Conservation (phyloP, 2,797 vertebrate genomes). For the Stomatorhinus walkeri region DNA sequence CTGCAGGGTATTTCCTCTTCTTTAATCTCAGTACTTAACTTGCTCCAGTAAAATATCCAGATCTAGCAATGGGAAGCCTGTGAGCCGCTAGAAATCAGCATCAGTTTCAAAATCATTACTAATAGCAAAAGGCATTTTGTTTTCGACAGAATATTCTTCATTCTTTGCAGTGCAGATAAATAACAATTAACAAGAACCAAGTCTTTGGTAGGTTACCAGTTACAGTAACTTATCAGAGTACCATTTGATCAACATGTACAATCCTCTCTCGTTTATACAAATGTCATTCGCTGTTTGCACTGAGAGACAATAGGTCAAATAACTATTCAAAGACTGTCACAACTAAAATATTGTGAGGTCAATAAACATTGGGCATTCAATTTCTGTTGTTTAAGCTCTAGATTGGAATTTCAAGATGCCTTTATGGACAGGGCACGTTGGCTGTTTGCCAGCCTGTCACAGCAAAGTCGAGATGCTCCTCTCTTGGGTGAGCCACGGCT, state of each 20-base stretch:
- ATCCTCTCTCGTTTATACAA: background rate
- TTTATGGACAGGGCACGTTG: background rate
- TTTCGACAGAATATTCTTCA: background rate
- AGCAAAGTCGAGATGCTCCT: background rate
- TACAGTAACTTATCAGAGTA: background rate
- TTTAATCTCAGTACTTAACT: background rate
- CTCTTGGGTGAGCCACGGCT: background rate
- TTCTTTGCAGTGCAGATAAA: background rate
- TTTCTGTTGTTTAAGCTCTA: background rate
- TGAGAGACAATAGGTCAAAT: background rate
- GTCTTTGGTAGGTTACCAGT: background rate
- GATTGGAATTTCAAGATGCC: background rate
- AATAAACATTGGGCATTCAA: background rate
- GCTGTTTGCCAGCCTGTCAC: background rate
- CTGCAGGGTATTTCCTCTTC: background rate
- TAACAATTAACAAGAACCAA: background rate
- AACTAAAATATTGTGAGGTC: background rate
- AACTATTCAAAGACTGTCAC: background rate
- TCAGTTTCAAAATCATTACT: background rate
- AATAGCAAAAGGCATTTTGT: background rate
- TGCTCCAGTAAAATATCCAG: slow-evolving; percentile 3
- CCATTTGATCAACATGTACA: background rate
- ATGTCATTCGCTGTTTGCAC: background rate
- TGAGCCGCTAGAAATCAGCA: background rate
- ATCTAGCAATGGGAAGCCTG: background rate